Percentiles rank a stretch among this genome's conserved stretches.
Conservation (phyloP, 2,113 vertebrate species). For the Campylomormyrus numenius region DNA sequence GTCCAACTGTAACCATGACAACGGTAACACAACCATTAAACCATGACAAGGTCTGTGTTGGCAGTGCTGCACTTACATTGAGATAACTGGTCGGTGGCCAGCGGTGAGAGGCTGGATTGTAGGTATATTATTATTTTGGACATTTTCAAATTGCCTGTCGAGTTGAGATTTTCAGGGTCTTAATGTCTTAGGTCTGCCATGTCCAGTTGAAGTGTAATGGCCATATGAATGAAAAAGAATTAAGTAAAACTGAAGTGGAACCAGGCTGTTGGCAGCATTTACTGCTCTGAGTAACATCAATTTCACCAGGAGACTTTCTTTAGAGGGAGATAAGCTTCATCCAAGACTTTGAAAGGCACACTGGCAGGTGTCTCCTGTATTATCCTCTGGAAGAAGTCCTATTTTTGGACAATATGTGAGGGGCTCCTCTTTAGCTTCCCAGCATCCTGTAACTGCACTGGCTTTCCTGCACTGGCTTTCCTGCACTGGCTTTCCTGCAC, state of each 20-base stretch:
- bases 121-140: neutral
- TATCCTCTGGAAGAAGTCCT: neutral
- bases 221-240: neutral
- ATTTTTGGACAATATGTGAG: neutral
- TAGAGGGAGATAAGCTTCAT: neutral
- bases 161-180: neutral
- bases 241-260: neutral
- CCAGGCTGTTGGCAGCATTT: neutral
- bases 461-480: neutral
- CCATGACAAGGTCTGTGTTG: constrained; percentile 9
- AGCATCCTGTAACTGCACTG: neutral
- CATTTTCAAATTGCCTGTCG: neutral
- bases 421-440: neutral
- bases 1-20: constrained; percentile 33
- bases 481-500: neutral
- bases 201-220: neutral
- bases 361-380: neutral
- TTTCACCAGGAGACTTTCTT: neutral
- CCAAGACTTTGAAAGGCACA: neutral
- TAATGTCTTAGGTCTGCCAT: neutral
- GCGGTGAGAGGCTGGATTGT: neutral
- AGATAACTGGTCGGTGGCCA: neutral
- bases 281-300: neutral
- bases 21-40: constrained; percentile 21
- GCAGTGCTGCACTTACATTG: neutral